phyloP scores from a whole-genome alignment of 2,113 vertebrate genomes.

The Platysternon megacephalum region DNA sequence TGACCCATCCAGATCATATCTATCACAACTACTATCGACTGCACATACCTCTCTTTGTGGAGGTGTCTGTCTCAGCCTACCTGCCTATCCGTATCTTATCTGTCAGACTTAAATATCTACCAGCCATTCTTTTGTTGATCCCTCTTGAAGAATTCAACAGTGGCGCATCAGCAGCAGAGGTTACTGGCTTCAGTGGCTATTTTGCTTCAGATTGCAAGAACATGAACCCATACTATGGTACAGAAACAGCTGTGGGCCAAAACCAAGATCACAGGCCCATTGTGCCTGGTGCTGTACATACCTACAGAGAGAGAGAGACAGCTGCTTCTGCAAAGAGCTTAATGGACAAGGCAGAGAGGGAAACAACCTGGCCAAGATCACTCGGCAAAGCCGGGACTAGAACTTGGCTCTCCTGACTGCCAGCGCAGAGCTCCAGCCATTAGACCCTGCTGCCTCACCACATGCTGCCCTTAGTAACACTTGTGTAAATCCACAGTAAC shows the following conservation, averaged over 20 bases:
- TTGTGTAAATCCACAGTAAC: background rate
- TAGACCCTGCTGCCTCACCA: background rate
- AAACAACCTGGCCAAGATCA: background rate
- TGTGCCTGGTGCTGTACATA: background rate
- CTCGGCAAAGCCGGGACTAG: background rate
- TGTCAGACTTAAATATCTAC: background rate
- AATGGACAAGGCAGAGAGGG: background rate
- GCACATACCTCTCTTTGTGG: background rate
- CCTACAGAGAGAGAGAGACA: background rate
- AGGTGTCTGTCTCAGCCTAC: background rate
- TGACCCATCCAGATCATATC: background rate
- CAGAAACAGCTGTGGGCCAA: background rate
- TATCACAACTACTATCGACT: fast-evolving
- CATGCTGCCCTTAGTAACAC: background rate
- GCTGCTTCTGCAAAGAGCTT: background rate
- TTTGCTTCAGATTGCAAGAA: background rate
- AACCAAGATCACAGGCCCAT: background rate
- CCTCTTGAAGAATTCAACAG: background rate
- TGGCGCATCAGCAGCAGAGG: background rate
- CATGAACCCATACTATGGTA: background rate
- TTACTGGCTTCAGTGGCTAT: background rate
- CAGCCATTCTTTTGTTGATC: background rate
- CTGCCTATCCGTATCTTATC: background rate
- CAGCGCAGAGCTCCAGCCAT: background rate
- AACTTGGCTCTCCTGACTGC: background rate